Conservation (phyloP, 2,888 invertebrate species). For the Lysandra coridon region DNA sequence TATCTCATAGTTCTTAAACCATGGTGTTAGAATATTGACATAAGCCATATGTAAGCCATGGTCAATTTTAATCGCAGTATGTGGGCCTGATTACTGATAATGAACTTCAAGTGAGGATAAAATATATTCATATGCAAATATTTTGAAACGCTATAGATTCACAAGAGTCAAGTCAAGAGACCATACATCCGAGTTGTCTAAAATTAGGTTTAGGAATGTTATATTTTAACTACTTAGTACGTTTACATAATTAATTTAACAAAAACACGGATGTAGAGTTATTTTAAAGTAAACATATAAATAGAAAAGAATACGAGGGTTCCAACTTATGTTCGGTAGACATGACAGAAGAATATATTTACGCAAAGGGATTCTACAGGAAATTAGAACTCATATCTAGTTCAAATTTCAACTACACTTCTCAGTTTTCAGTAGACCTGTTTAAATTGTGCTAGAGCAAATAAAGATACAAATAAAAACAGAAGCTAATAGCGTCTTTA, state of each 20-base stretch:
- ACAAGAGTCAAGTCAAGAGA: too few relatives aligned
- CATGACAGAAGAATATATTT: too few relatives aligned
- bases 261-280: too few relatives aligned
- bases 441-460: neutral
- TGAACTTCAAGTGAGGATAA: neutral
- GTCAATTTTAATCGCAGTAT: neutral
- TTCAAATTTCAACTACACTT: neutral
- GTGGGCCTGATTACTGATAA: slow-evolving; percentile 22
- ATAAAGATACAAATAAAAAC: neutral
- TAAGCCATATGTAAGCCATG: slow-evolving; percentile 8
- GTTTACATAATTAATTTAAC: too few relatives aligned
- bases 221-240: too few relatives aligned
- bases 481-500: neutral
- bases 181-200: neutral
- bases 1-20: neutral
- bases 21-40: neutral
- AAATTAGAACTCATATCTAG: neutral
- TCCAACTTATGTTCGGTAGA: too few relatives aligned
- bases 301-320: too few relatives aligned
- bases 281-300: too few relatives aligned
- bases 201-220: neutral
- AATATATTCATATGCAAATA: neutral
- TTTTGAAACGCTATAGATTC: neutral
- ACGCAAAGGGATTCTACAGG: too few relatives aligned
- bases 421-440: neutral